Evolutionary conservation across 2,888 invertebrate genomes (phyloP).

Genomic region (Lucinisca nassula): DNA sequence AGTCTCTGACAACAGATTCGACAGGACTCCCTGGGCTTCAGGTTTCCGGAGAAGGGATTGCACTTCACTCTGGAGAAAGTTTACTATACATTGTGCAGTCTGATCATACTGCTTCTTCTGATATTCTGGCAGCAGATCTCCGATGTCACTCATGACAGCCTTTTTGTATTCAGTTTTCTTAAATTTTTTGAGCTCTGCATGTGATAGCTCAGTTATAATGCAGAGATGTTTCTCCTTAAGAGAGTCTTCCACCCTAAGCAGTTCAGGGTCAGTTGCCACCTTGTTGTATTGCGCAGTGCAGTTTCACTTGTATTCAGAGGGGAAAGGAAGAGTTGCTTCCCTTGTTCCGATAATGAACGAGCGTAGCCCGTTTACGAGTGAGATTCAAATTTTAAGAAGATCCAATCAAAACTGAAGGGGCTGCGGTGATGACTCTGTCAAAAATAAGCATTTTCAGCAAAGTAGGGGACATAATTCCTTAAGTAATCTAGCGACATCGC

Average conservation of each 20-base stretch:
- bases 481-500: no score
- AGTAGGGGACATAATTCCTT: no score
- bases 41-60: background rate
- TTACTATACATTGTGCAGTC: background rate
- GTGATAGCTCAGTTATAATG: background rate
- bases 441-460: no score
- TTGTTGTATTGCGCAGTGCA: background rate
- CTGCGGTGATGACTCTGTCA: no score
- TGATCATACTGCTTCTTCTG: slow-evolving; percentile 1
- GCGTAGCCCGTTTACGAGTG: background rate
- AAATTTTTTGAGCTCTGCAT: background rate
- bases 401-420: no score
- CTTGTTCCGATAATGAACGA: background rate
- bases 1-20: background rate
- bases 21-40: background rate
- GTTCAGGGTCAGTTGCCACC: background rate
- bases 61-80: background rate
- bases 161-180: background rate
- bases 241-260: background rate
- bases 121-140: background rate
- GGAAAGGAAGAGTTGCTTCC: background rate
- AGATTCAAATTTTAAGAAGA: no score
- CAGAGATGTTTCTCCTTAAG: background rate
- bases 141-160: background rate
- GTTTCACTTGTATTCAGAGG: background rate